These are phyloP conservation scores for Eristalis pertinax DNA, from an alignment of 2,888 invertebrate species.

Conservation along the genomic window DNA sequence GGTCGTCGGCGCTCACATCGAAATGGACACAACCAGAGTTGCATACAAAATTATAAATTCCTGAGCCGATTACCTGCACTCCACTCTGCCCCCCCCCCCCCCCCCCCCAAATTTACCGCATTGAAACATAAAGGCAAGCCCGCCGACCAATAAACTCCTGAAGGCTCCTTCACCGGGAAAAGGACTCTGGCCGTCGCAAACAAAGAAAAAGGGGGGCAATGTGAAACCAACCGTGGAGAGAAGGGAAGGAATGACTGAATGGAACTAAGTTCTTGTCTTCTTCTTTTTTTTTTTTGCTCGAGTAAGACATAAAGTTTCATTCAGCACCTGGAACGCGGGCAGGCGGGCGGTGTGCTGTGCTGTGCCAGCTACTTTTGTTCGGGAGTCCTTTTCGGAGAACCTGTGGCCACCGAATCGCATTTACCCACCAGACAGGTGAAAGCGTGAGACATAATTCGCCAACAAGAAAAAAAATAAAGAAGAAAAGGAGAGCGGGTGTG, in stretches of 20 bases:
- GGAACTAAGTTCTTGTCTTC: conserved; percentile 8
- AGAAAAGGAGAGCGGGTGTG: neutral
- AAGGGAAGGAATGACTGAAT: neutral
- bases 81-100: no score
- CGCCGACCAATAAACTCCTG: conserved; percentile 31
- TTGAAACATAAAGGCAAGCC: conserved; percentile 45
- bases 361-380: neutral
- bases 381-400: conserved; percentile 4
- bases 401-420: conserved; percentile 65
- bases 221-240: neutral
- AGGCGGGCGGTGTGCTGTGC: neutral
- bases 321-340: conserved; percentile 1
- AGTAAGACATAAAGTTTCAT: conserved; percentile 50
- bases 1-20: neutral
- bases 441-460: conserved; percentile 14
- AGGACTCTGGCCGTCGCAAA: neutral
- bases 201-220: neutral
- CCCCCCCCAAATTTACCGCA: conserved; percentile 33
- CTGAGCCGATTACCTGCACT: conserved; percentile 1
- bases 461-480: neutral
- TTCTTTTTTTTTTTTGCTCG: neutral
- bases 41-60: conserved; percentile 8
- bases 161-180: neutral
- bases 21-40: neutral
- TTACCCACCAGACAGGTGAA: conserved; percentile 8